Evolutionary conservation across 2,797 vertebrate genomes (phyloP), one percentile per base, ranked within the genome.

Genomic region (Lithobates pipiens): DNA sequence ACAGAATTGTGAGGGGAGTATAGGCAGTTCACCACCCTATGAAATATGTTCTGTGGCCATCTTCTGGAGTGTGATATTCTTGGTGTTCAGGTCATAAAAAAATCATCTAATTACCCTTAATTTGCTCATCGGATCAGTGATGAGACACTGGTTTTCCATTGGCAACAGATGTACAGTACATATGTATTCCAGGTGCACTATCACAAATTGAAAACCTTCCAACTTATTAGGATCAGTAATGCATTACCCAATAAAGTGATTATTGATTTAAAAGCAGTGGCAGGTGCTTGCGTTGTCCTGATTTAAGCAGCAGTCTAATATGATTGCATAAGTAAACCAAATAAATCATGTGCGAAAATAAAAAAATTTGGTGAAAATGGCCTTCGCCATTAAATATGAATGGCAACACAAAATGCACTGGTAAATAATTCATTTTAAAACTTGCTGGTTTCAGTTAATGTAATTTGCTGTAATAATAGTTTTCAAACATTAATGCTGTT

Each of bases 381-480:
- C 69, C 13, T 74, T 50, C n/a, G 57, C 75, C 63, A 85, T 85
- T 85, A 85, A 85, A 74, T 85, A 85, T 85, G 69, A 85, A 85
- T 85, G 76, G 27, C 70, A 79, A 36, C 13, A 25, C 27, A 73
- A 63, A 78, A 84, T 78, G 25, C 69, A 72, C 21, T 29, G 67
- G 25, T 85, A 79, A 79, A 85, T 79, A 42, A 80, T 85, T 79
- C 36, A 85, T 74, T 13, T 79, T 39, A 44, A 74, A 68, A 50
- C 54, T 23, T 36, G n/a, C 50, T 65, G 27, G 27, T 75, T 79
- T 79, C 27, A 32, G 7, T 32, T 78, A 65, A 84, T 18, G 70
- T 65, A 27, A 39, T 27, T 80, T 42, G 46, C 39, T 74, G n/a
- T 67, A 54, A 54, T 79, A 76, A 50, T 29, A 29, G 57, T 46